Evolutionary conservation across 2,797 vertebrate genomes (phyloP), one percentile per base, ranked within the genome.

Genomic region (Telmatherina bonti): DNA sequence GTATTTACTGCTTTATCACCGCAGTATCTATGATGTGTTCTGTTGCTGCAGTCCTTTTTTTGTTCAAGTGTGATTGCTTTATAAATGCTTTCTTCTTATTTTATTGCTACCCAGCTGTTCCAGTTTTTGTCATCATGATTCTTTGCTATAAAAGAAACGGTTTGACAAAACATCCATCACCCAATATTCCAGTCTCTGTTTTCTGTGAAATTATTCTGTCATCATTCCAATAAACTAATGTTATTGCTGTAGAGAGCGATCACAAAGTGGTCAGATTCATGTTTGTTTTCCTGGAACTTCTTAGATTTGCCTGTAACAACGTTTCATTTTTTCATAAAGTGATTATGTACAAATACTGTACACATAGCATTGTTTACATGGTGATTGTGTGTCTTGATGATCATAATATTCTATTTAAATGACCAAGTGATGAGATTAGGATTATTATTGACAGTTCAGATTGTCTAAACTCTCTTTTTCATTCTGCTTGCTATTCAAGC

Each of bases 381-480:
- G 58, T 52, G 22, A 51, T 22, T 60, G 4, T 49, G n/a, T n/a
- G n/a, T n/a, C n/a, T n/a, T n/a, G n/a, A n/a, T 38, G 62, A 33
- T 38, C 24, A 18, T 64, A 11, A 24, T 13, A 12, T 13, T 66
- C 49, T 11, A 45, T 58, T 67, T 73, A 47, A 66, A 56, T 75
- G 64, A 49, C 55, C 35, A 59, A 30, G 20, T 27, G 20, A 27
- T n/a, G n/a, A n/a, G n/a, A 33, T 72, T 73, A 33, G 49, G 60
- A 73, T 67, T 75, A 69, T 71, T 69, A 80, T 59, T 66, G 65
- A 74, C 38, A 30, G 58, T 61, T 36, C 55, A n/a, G n/a, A n/a
- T n/a, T n/a, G n/a, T n/a, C n/a, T n/a, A n/a, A n/a, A n/a, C 31
- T 49, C 1, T 53, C 5, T 12, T 30, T 52, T 12, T 11, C 24